phyloP scores from a whole-genome alignment of 2,113 vertebrate species.

The Syrrhaptes paradoxus region DNA sequence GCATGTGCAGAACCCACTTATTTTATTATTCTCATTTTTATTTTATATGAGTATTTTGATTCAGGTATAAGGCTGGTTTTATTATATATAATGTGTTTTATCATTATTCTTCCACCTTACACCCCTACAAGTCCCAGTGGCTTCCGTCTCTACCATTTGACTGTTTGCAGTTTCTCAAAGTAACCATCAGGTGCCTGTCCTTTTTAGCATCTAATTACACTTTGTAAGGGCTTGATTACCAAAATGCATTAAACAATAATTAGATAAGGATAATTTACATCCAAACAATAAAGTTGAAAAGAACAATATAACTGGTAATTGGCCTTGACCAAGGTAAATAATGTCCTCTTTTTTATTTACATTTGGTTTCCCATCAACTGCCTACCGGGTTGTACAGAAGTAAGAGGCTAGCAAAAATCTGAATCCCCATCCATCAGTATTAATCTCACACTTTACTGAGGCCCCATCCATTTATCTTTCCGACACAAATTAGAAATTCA shows the following conservation, averaged over 20 bases:
- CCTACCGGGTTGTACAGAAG: conserved; percentile 81
- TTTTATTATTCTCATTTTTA: background rate
- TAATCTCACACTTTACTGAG: conserved; percentile 82
- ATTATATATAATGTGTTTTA: background rate
- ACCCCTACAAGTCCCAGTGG: background rate
- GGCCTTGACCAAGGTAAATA: conserved; percentile 82
- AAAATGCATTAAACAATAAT: conserved; percentile 78
- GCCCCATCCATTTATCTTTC: conserved; percentile 91
- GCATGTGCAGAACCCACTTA: background rate
- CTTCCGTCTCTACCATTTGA: background rate
- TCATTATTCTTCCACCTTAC: background rate
- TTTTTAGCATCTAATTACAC: conserved; percentile 74
- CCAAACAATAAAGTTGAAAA: conserved; percentile 71
- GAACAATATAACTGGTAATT: conserved; percentile 81
- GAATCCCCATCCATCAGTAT: conserved; percentile 88
- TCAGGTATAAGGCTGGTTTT: background rate
- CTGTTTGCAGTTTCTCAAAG: conserved; percentile 18
- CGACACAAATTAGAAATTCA: conserved; percentile 97
- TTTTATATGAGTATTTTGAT: conserved; percentile 1
- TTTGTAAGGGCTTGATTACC: conserved; percentile 70
- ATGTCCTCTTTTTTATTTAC: conserved; percentile 81
- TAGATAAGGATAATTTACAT: conserved; percentile 78
- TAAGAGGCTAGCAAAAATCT: conserved; percentile 83
- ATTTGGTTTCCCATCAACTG: conserved; percentile 81
- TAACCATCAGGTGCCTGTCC: conserved; percentile 29